Percentiles rank a stretch among this genome's conserved stretches.
phyloP scores from a whole-genome alignment of 2,113 vertebrate species.

The Mirounga angustirostris region DNA sequence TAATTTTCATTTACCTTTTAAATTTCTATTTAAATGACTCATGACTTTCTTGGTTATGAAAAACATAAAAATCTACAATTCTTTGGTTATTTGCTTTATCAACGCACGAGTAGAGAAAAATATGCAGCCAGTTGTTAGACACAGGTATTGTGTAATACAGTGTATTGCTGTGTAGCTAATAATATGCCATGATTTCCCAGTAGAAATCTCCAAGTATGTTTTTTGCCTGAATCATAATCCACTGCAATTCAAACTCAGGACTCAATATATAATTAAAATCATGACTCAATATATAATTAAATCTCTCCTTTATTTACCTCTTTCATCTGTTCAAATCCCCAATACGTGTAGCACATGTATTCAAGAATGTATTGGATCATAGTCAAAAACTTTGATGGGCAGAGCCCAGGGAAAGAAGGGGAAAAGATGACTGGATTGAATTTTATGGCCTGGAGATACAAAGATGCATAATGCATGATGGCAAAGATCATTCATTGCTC shows the following conservation, averaged over 20 bases:
- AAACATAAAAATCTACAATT: not conserved
- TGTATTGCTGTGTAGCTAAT: not conserved
- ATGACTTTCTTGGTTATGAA: not conserved
- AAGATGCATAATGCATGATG: not conserved
- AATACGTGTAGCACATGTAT: not conserved
- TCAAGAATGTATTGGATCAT: not conserved
- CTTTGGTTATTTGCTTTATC: not conserved
- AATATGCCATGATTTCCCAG: not conserved
- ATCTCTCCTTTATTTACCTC: not conserved
- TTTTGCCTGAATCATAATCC: not conserved
- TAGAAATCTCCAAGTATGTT: not conserved
- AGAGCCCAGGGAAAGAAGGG: not conserved
- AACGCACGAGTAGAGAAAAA: not conserved
- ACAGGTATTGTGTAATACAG: not conserved
- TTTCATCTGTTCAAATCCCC: not conserved
- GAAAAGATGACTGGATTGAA: not conserved
- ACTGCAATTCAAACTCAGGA: not conserved
- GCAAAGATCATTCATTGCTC: not conserved
- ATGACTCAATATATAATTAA: conserved; percentile 1
- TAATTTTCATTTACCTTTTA: conserved; percentile 14
- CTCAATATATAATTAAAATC: not conserved
- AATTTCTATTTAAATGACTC: conserved; percentile 4
- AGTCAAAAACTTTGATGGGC: not conserved
- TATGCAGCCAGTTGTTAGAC: not conserved
- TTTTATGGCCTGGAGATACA: not conserved